Evolutionary conservation across 2,888 invertebrate species (phyloP).

Genomic region (Drosophila robusta): DNA sequence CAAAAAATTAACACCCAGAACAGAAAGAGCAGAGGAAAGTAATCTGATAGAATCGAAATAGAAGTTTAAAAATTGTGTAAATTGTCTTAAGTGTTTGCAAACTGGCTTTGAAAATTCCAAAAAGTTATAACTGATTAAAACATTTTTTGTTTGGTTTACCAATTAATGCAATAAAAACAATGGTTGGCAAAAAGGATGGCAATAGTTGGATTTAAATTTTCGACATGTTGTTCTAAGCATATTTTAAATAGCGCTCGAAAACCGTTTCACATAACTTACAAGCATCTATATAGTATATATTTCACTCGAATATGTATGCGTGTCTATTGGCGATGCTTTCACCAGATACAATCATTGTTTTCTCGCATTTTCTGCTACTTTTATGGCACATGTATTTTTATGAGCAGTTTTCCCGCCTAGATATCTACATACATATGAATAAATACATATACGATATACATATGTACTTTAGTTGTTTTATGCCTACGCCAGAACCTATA

Average conservation of each 20-base stretch:
- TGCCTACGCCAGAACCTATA: slow-evolving; percentile 34
- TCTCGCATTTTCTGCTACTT: slow-evolving; percentile 43
- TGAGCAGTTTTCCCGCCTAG: slow-evolving; percentile 8
- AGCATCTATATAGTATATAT: slow-evolving; percentile 1
- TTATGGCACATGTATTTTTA: slow-evolving; percentile 43
- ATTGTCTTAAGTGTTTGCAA: too few species aligned
- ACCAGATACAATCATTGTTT: slow-evolving; percentile 44
- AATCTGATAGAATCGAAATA: too few species aligned
- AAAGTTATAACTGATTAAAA: too few species aligned
- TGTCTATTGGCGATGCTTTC: slow-evolving; percentile 10
- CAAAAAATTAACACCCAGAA: too few species aligned
- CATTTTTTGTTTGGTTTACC: too few species aligned
- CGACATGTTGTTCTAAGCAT: not conserved
- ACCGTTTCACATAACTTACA: slow-evolving; percentile 2
- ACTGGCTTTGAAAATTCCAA: too few species aligned
- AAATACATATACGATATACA: slow-evolving; percentile 13
- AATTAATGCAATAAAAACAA: too few species aligned
- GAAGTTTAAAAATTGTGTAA: too few species aligned
- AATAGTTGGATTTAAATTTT: too few species aligned
- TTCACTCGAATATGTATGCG: not conserved
- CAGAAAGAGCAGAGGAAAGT: too few species aligned
- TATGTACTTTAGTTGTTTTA: slow-evolving; percentile 39
- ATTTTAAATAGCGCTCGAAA: slow-evolving; percentile 6
- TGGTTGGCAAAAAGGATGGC: too few species aligned
- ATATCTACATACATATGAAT: slow-evolving; percentile 3